A percentile compares a stretch with the other conserved stretches of the same genome.
Evolutionary conservation across 1,140 invertebrate species (phyloP).

Genomic region (Drosophila sucinea): DNA sequence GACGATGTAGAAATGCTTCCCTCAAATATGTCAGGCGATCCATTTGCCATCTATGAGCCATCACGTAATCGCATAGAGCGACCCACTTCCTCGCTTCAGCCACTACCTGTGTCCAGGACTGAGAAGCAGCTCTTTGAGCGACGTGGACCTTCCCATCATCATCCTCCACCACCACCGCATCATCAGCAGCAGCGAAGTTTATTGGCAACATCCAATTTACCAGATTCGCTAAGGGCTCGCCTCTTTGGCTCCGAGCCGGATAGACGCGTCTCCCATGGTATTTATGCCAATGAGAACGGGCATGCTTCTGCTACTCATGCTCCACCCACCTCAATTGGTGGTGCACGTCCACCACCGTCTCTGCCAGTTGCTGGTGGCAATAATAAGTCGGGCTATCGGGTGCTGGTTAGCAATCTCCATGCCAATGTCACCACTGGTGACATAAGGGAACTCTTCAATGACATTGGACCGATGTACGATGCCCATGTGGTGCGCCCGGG

Average conservation of each 20-base stretch:
- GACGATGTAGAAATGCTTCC: conserved; percentile 47
- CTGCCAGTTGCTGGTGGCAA: conserved; percentile 43
- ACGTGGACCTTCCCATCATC: conserved; percentile 18
- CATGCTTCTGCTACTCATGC: not conserved
- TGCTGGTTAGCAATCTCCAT: conserved; percentile 94
- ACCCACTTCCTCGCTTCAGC: conserved; percentile 45
- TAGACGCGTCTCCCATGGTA: conserved; percentile 84
- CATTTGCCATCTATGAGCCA: conserved; percentile 75
- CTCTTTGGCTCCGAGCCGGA: conserved; percentile 72
- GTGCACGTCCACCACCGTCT: conserved; percentile 65
- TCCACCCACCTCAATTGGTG: conserved; percentile 47
- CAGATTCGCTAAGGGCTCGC: conserved; percentile 74
- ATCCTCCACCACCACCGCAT: not conserved
- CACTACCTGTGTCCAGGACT: conserved; percentile 18
- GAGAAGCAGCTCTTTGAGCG: conserved; percentile 54
- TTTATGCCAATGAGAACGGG: conserved; percentile 84
- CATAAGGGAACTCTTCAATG: conserved; percentile 96
- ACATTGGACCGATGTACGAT: conserved; percentile 93
- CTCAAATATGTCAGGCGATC: conserved; percentile 43
- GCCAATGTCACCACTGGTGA: conserved; percentile 93
- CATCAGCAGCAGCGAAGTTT: conserved; percentile 44
- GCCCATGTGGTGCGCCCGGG: conserved; percentile 93
- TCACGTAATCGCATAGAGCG: conserved; percentile 65
- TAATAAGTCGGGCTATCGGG: conserved; percentile 86
- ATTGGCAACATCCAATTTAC: conserved; percentile 63